Conservation (phyloP, 2,888 invertebrate genomes). For the Acleris emargana region DNA sequence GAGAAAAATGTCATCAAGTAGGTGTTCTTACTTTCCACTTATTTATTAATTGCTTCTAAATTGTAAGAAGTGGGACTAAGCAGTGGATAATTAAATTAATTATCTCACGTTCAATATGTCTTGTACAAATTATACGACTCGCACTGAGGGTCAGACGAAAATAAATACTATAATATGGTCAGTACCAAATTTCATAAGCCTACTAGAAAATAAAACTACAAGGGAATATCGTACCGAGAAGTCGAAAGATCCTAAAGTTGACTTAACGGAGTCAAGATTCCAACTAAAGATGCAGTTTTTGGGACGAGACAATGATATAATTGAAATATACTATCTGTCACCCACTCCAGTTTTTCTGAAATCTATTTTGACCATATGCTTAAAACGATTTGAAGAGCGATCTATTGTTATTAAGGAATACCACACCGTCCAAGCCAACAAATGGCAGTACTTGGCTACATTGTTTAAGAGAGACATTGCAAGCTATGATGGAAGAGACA, state of each 20-base stretch:
- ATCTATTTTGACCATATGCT: slow-evolving; percentile 67
- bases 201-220: slow-evolving; percentile 64
- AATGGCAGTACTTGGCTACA: slow-evolving; percentile 76
- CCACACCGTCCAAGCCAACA: slow-evolving; percentile 71
- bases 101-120: slow-evolving; percentile 45
- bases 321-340: slow-evolving; percentile 72
- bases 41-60: slow-evolving; percentile 11
- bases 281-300: slow-evolving; percentile 75
- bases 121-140: slow-evolving; percentile 63
- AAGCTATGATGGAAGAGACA: slow-evolving; percentile 63
- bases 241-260: slow-evolving; percentile 51
- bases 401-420: slow-evolving; percentile 73
- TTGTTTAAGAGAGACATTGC: slow-evolving; percentile 70
- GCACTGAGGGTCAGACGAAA: slow-evolving; percentile 72
- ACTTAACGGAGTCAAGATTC: slow-evolving; percentile 56
- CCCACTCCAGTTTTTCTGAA: slow-evolving; percentile 70
- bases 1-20: background rate
- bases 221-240: slow-evolving; percentile 70
- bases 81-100: slow-evolving; percentile 9
- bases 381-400: slow-evolving; percentile 73
- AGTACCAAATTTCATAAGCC: slow-evolving; percentile 63
- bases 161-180: slow-evolving; percentile 75
- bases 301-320: slow-evolving; percentile 70
- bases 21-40: background rate
- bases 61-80: background rate